phyloP scores from a whole-genome alignment of 2,888 invertebrate species.

The Anodontia alba region DNA sequence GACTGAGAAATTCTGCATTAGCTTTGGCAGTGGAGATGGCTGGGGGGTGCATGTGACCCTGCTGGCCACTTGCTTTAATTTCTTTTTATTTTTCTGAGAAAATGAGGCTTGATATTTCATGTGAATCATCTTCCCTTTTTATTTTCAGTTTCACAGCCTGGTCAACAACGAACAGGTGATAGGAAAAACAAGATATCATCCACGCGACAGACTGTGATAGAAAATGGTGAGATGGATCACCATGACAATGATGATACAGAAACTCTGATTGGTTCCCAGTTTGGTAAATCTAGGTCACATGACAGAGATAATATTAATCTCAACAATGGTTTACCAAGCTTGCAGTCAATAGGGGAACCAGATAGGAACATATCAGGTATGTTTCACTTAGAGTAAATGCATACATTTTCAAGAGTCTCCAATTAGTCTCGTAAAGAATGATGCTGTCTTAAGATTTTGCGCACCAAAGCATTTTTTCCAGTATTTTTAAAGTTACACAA shows the following conservation, averaged over 20 bases:
- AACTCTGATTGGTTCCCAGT: slow-evolving; percentile 73
- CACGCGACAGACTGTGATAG: slow-evolving; percentile 70
- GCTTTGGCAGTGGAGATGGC: too few species aligned
- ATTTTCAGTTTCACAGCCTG: slow-evolving; percentile 46
- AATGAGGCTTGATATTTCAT: too few species aligned
- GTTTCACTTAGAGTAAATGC: too few species aligned
- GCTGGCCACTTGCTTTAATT: too few species aligned
- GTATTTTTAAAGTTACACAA: too few species aligned
- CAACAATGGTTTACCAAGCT: slow-evolving; percentile 59
- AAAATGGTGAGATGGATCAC: slow-evolving; percentile 70
- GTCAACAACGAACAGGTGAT: slow-evolving; percentile 62
- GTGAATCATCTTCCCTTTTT: neutral
- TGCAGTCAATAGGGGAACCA: slow-evolving; percentile 70
- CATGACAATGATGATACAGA: slow-evolving; percentile 71
- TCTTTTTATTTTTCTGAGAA: too few species aligned
- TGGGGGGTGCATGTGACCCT: too few species aligned
- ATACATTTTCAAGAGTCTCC: slow-evolving; percentile 21
- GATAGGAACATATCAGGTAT: slow-evolving; percentile 63
- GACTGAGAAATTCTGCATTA: too few species aligned
- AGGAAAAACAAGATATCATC: slow-evolving; percentile 72
- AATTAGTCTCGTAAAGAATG: neutral
- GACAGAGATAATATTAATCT: slow-evolving; percentile 59
- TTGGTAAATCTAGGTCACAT: slow-evolving; percentile 68
- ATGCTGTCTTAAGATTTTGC: too few species aligned
- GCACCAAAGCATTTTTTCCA: too few species aligned